Base-by-base conservation (phyloP, 1,140 invertebrate species). In the Drosophila orena region DNA sequence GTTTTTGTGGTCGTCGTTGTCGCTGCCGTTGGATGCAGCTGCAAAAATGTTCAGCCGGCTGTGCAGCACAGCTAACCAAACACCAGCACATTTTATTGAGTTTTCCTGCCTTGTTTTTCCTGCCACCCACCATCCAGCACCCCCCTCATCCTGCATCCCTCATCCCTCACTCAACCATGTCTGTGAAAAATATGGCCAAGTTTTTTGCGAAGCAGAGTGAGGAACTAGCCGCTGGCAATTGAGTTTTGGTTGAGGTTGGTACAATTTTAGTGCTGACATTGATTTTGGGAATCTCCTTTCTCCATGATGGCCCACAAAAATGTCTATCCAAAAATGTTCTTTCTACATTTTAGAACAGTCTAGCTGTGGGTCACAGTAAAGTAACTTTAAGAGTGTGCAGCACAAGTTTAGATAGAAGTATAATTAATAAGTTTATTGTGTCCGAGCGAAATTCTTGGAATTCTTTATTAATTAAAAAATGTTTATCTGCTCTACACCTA, bases 31-130 rank as follows among this genome's bases (percentile, higher is more conserved):
- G 27, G 27, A 30, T 30, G 56, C 68, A 69, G 69, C 58, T 64
- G 69, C 54, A 77, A 46, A 69, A 44, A 50, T 62, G 30, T 77
- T 79, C 59, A 52, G 30, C 40, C 60, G 46, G 22, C 6, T 27
- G 12, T 37, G 46, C 64, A 64, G 46, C 30, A 68, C 49, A 49
- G n/a, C 70, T 54, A 57, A 35, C 42, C 42, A 57, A 50, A 38
- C 38, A 62, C 38, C 37, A 47, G 38, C 44, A 59, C 27, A 54
- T 76, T 76, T 42, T 65, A 76, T 72, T 46, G 56, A 47, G 38
- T 71, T 73, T 74, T n/a, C 34, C 35, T n/a, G n/a, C 15, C n/a
- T 27, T 24, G 64, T 56, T 70, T 40, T 47, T 4, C 35, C 17
- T 47, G 43, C 14, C 43, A 37, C 14, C 20, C 20, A 7, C 12